A percentile compares a stretch with the other conserved stretches of the same genome.
These are phyloP conservation scores for Syngnathus typhle DNA, from an alignment of 2,113 vertebrate species.

Conservation along the genomic window DNA sequence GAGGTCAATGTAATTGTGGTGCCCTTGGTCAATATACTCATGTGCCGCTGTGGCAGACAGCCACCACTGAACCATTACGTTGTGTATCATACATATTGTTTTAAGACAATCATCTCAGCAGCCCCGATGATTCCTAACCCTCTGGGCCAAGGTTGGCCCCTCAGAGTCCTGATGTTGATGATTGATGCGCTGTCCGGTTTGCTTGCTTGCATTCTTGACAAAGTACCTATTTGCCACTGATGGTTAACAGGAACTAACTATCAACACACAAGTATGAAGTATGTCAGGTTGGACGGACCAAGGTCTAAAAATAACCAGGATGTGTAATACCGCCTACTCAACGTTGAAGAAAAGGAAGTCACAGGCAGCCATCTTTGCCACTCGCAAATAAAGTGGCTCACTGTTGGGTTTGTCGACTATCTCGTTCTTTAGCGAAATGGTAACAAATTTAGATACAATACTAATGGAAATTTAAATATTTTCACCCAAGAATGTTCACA, in stretches of 20 bases:
- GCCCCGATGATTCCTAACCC: conserved; percentile 48
- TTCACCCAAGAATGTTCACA: no score
- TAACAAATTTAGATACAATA: no score
- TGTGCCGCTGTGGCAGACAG: conserved; percentile 37
- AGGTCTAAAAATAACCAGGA: background rate
- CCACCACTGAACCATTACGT: conserved; percentile 23
- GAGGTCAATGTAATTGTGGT: no score
- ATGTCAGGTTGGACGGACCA: background rate
- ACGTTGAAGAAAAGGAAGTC: background rate
- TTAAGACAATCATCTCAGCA: conserved; percentile 45
- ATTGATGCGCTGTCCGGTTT: conserved; percentile 34
- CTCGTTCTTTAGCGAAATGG: no score
- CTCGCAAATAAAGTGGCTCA: no score
- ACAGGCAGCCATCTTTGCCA: background rate
- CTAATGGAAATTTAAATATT: no score
- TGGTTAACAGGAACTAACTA: conserved; percentile 12
- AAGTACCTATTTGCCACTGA: conserved; percentile 11
- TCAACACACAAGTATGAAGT: conserved; percentile 16
- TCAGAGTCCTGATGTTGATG: conserved; percentile 30
- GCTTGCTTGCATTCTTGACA: conserved; percentile 28
- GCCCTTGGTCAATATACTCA: no score
- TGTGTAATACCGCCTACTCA: background rate
- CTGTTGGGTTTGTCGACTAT: no score
- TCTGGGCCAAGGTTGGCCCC: conserved; percentile 42
- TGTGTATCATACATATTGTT: conserved; percentile 65